These are phyloP conservation scores for Cremastinae sp. DNA, from an alignment of 2,888 invertebrate genomes.

Conservation along the genomic window DNA sequence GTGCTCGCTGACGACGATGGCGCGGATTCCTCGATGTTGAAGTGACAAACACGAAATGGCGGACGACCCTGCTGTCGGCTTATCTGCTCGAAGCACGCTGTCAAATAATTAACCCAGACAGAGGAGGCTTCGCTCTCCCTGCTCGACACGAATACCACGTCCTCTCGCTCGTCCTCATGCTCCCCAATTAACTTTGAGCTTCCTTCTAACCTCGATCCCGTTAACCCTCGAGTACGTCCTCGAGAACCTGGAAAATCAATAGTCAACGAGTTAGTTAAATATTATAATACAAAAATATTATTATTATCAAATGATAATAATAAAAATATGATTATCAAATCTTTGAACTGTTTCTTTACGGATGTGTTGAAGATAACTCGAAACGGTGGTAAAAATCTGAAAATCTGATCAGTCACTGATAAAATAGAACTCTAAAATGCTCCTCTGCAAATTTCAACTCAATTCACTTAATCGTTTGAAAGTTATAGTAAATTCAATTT, in stretches of 20 bases:
- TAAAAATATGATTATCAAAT: no score
- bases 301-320: no score
- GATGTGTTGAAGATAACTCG: no score
- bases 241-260: conserved; percentile 60
- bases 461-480: no score
- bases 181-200: conserved; percentile 36
- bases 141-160: conserved; percentile 90
- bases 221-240: conserved; percentile 47
- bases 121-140: conserved; percentile 89
- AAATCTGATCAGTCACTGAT: no score
- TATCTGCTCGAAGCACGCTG: conserved; percentile 91
- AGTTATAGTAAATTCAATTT: no score
- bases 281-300: no score
- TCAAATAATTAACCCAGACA: conserved; percentile 90
- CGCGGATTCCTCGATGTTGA: conserved; percentile 88
- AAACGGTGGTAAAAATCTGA: no score
- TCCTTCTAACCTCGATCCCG: conserved; percentile 50
- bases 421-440: no score
- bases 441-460: no score
- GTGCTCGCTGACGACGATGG: conserved; percentile 77
- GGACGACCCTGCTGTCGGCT: conserved; percentile 90
- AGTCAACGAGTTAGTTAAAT: no score
- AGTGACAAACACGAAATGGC: conserved; percentile 88
- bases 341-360: no score
- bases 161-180: conserved; percentile 84